These are phyloP conservation scores for Xiphias gladius DNA, from an alignment of 2,113 vertebrate species.

Conservation along the genomic window DNA sequence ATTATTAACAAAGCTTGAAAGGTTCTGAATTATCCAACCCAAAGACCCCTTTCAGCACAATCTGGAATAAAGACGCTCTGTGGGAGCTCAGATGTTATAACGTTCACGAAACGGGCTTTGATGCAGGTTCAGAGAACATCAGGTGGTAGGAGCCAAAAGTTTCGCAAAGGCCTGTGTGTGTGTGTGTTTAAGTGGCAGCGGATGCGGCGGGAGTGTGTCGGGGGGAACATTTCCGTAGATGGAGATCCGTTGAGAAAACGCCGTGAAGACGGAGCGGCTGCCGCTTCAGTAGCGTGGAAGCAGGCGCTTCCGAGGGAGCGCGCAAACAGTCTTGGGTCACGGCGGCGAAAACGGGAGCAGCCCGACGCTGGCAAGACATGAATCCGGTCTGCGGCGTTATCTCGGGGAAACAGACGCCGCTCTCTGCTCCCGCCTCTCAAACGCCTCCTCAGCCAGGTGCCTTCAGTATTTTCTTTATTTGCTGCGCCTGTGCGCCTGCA, in stretches of 20 bases:
- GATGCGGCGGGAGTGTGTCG: too few species aligned
- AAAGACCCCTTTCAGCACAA: neutral
- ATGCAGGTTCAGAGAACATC: too few species aligned
- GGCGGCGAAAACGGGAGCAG: constrained; percentile 59
- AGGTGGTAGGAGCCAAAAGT: too few species aligned
- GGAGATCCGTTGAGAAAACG: constrained; percentile 36
- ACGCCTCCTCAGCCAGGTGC: constrained; percentile 12
- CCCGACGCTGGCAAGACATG: constrained; percentile 61
- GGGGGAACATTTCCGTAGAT: too few species aligned
- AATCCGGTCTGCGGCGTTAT: constrained; percentile 63
- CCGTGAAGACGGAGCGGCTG: constrained; percentile 37
- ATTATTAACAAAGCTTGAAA: neutral
- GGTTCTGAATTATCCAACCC: neutral
- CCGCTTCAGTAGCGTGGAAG: constrained; percentile 53
- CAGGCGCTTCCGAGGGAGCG: constrained; percentile 38
- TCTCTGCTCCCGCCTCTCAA: neutral
- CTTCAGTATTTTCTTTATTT: neutral
- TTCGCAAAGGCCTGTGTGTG: too few species aligned
- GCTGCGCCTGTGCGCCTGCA: neutral
- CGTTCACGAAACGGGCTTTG: neutral
- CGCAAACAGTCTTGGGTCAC: constrained; percentile 59
- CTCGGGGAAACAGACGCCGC: constrained; percentile 47
- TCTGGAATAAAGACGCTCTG: neutral
- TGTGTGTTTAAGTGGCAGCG: too few species aligned
- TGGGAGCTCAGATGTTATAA: neutral